Percentiles rank a stretch among this genome's conserved stretches.
These are phyloP conservation scores for Coleophora deauratella DNA, from an alignment of 2,888 invertebrate species.

Conservation along the genomic window DNA sequence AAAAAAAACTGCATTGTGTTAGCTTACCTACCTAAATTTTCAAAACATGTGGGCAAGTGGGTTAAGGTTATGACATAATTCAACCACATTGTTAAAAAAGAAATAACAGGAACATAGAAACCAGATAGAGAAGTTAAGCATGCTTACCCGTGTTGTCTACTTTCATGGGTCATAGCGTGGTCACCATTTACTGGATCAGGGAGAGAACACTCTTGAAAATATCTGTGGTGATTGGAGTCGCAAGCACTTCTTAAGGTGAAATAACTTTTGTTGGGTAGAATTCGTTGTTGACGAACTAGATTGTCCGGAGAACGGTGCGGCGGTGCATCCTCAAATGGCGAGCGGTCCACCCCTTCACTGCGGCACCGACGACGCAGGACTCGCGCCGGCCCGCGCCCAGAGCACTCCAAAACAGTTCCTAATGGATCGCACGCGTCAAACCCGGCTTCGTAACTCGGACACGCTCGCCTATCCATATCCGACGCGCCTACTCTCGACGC, in stretches of 20 bases:
- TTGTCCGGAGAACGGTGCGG: slow-evolving; percentile 45
- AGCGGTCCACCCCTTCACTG: slow-evolving; percentile 66
- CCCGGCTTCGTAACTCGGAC: slow-evolving; percentile 63
- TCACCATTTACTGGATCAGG: slow-evolving; percentile 62
- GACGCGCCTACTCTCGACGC: slow-evolving; percentile 48
- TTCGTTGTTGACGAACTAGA: slow-evolving; percentile 37
- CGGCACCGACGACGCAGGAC: slow-evolving; percentile 65
- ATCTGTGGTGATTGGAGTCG: slow-evolving; percentile 37
- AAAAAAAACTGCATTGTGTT: not conserved
- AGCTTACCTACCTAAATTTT: not conserved
- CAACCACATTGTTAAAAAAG: no score
- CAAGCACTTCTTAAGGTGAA: slow-evolving; percentile 48
- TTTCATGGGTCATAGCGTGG: slow-evolving; percentile 57
- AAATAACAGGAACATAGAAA: no score
- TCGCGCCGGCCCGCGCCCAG: slow-evolving; percentile 51
- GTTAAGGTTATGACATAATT: slow-evolving; percentile 1
- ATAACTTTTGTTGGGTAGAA: slow-evolving; percentile 49
- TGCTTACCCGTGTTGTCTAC: slow-evolving; percentile 37
- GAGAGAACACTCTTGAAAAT: slow-evolving; percentile 52
- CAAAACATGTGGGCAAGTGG: slow-evolving; percentile 1
- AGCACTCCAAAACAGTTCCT: slow-evolving; percentile 56
- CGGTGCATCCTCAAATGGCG: slow-evolving; percentile 63
- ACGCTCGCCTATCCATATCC: slow-evolving; percentile 66
- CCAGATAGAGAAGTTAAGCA: slow-evolving; percentile 13
- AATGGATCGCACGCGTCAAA: slow-evolving; percentile 63